Evolutionary conservation across 1,140 invertebrate genomes (phyloP), one percentile per base, ranked within the genome.

Genomic region (Apis dorsata): DNA sequence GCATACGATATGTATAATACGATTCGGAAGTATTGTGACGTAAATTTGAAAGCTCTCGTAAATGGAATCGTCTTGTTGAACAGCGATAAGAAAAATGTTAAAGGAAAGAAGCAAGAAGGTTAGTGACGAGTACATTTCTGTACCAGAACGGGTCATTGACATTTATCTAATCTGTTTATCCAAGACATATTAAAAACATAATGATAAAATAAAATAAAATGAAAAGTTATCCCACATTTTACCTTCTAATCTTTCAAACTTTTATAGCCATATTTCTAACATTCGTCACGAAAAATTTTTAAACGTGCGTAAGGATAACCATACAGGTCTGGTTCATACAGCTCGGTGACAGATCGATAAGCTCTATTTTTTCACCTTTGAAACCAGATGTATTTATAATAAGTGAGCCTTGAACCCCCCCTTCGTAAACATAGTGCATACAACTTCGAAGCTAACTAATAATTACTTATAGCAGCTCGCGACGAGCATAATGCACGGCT

Each of bases 291-390:
- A 71, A 86, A 78, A 86, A 78, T 83, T 81, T 63, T 70, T 63
- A 69, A 60, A 81, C 66, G 63, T 69, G 83, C 79, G 71, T 24
- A 68, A 78, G 85, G 79, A 79, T 85, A 85, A 85, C 78, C 51
- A 85, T 76, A 65, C 71, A 28, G 34, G 34, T 85, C 71, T 68
- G 59, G 78, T 69, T 49, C 34, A 34, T 5, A 44, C 34, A 51
- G 10, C 44, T 62, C 78, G 71, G 69, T 59, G 76, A 74, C 63
- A 80, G 79, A 88, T 88, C 87, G 78, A 88, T 88, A 51, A 66
- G 79, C 79, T 44, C 34, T 88, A 88, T 88, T 88, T 88, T 88
- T 88, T 83, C 86, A 88, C 83, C 55, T 85, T 83, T 88, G 76
- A 44, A 80, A 49, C 53, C 68, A 76, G 73, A 62, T 88, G 85